A percentile compares a stretch with the other conserved stretches of the same genome.
Evolutionary conservation across 92 coral and sea anemone species (phyloP).

Genomic region (Bergia puertoricense): DNA sequence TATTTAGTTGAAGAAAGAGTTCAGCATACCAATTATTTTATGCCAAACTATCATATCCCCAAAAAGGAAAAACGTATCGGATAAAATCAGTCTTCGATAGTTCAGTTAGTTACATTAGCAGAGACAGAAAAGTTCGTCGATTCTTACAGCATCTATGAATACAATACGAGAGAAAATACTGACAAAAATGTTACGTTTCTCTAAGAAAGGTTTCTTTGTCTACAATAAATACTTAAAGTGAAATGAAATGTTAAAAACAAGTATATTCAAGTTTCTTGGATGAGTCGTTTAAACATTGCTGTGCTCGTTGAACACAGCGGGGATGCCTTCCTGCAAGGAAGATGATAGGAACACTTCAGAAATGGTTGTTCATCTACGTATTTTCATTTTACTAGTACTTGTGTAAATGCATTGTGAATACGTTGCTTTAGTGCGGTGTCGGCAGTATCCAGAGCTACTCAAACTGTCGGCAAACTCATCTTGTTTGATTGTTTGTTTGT

Average conservation of each 20-base stretch:
- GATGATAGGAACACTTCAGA: neutral
- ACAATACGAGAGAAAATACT: neutral
- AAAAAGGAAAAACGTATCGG: neutral
- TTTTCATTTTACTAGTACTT: neutral
- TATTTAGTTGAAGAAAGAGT: neutral
- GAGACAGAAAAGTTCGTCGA: neutral
- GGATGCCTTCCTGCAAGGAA: conserved; percentile 47
- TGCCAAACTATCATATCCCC: neutral
- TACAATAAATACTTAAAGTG: conserved; percentile 18
- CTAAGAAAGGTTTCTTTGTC: conserved; percentile 8
- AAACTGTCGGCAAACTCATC: too few species aligned
- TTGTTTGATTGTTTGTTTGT: too few species aligned
- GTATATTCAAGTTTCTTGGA: conserved; percentile 23
- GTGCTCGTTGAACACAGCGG: conserved; percentile 66
- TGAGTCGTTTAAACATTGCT: conserved; percentile 48
- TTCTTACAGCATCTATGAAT: neutral
- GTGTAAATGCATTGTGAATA: too few species aligned
- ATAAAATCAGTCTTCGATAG: neutral
- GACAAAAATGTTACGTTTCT: neutral
- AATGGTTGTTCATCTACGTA: too few species aligned
- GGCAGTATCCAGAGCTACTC: too few species aligned
- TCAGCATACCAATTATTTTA: neutral
- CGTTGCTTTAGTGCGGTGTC: too few species aligned
- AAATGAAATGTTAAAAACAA: conserved; percentile 4
- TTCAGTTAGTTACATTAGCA: neutral